phyloP scores from a whole-genome alignment of 2,113 vertebrate genomes.

The Leucopsar rothschildi region DNA sequence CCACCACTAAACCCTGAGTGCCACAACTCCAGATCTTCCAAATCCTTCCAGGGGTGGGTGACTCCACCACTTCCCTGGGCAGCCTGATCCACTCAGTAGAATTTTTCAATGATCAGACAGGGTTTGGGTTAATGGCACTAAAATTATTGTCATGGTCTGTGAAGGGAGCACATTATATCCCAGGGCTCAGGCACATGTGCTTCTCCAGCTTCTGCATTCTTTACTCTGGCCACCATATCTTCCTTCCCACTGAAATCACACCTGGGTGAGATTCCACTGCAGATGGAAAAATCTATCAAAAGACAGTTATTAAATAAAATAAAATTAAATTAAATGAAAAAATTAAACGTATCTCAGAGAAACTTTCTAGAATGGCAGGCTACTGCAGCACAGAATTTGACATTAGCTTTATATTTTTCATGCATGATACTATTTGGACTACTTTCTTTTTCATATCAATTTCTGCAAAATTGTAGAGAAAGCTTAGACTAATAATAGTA shows the following conservation, averaged over 20 bases:
- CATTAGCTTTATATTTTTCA: not conserved
- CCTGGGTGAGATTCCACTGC: not conserved
- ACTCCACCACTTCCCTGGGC: not conserved
- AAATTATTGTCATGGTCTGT: not conserved
- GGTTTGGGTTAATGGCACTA: not conserved
- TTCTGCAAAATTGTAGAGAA: not conserved
- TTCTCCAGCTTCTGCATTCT: not conserved
- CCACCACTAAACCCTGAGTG: not conserved
- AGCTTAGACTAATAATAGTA: not conserved
- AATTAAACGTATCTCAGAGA: not conserved
- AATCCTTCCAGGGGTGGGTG: not conserved
- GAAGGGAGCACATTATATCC: not conserved
- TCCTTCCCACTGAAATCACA: not conserved
- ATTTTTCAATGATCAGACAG: not conserved
- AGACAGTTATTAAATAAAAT: not conserved
- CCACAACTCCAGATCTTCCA: not conserved
- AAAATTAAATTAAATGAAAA: not conserved
- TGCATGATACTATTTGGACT: not conserved
- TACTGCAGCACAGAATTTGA: not conserved
- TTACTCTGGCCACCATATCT: not conserved
- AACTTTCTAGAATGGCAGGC: not conserved
- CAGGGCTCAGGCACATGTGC: not conserved
- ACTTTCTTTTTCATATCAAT: not conserved
- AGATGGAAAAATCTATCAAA: not conserved
- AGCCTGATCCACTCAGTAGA: not conserved